These are phyloP conservation scores for Bos taurus DNA, from an alignment of 2,113 vertebrate species.

Conservation along the genomic window DNA sequence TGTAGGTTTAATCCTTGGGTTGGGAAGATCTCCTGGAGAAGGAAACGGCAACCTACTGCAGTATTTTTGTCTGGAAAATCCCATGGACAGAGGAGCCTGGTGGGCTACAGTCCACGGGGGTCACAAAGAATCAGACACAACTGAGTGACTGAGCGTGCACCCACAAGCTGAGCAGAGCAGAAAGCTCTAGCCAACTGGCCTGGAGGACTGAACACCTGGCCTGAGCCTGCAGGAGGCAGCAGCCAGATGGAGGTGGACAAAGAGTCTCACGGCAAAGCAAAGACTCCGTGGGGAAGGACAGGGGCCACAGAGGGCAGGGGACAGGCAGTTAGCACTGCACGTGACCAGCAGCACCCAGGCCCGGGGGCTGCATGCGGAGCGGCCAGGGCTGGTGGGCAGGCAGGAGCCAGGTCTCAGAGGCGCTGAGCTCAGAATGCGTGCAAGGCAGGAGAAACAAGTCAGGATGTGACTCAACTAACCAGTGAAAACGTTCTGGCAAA, in stretches of 20 bases:
- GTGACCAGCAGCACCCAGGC: background rate
- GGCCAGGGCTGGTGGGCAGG: background rate
- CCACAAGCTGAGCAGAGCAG: background rate
- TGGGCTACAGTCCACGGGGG: background rate
- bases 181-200: background rate
- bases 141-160: background rate
- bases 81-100: background rate
- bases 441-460: background rate
- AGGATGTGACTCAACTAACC: background rate
- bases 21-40: background rate
- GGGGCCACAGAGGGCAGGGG: too few species aligned
- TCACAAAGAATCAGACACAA: background rate
- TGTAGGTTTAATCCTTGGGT: background rate
- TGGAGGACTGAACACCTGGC: background rate
- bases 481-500: background rate
- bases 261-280: background rate
- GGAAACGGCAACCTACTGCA: background rate
- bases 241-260: background rate
- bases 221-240: background rate
- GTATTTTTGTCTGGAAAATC: background rate
- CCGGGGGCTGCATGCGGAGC: background rate
- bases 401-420: background rate
- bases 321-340: background rate
- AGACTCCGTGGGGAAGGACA: background rate
- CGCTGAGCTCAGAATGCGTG: too few species aligned